Evolutionary conservation across 2,888 invertebrate species (phyloP), one percentile per base, ranked within the genome.

Genomic region (Muschampia staudingeri): DNA sequence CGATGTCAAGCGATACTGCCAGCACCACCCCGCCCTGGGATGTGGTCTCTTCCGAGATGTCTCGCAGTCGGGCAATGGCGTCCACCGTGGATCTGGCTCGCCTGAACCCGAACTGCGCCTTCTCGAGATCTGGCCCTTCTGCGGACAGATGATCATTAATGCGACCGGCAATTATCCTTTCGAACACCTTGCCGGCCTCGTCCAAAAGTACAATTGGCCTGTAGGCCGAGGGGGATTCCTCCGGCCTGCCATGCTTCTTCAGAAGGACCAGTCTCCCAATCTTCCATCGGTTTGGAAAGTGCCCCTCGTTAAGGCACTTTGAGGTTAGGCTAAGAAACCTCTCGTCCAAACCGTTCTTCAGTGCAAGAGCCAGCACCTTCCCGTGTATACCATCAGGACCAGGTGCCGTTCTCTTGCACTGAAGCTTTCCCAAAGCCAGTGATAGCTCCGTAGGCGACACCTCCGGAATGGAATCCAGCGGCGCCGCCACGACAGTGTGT

Each of bases 1-100:
- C 82, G 34, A 88, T 85, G 71, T 86, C 86, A 0, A 86, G 70
- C 5, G 86, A 86, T 40, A 87, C 83, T 19, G 86, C 86, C 78
- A 86, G 40, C 34, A 83, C 71, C 42, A 84, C 83, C 70, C 77
- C 82, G 0, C 84, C 25, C 25, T 25, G 25, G 25, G 73, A 34
- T 9, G 82, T 81, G 8, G 83, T 83, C 7, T 83, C 84, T 0
- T 77, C 80, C 69, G 80, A 40, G 3, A 81, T 40, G 3, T 16
- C 30, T 25, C 44, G 69, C 8, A 83, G 67, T 2, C 44, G 48
- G 12, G 9, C 11, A 8, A 85, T 40, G 7, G 83, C 83, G n/a
- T 82, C 82, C 9, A 85, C 37, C 0, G 85, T 85, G 2, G 83
- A 83, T 12, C 78, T 65, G 76, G 56, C 75, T 76, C 48, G 19